Conservation (phyloP, 2,797 vertebrate species). For the Enteromius unitaeniatus region DNA sequence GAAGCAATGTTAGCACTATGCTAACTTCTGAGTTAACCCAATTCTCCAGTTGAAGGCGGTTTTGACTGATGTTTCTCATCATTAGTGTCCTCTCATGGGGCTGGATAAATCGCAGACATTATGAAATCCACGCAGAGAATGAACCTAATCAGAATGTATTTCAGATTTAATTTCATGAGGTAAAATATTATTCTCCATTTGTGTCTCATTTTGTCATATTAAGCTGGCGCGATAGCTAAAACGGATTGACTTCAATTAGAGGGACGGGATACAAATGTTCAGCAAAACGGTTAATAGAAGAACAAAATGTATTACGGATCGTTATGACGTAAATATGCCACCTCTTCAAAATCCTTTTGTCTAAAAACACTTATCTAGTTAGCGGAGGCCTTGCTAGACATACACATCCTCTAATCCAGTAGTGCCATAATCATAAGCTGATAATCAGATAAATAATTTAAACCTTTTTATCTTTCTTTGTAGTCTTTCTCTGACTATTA, state of each 20-base stretch:
- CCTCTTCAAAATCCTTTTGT: slow-evolving; percentile 42
- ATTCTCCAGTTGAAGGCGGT: slow-evolving; percentile 58
- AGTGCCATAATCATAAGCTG: background rate
- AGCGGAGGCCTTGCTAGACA: background rate
- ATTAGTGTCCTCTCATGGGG: slow-evolving; percentile 69
- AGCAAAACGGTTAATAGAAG: slow-evolving; percentile 57
- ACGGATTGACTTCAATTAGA: slow-evolving; percentile 67
- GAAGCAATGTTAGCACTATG: slow-evolving; percentile 40
- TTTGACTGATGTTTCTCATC: slow-evolving; percentile 77
- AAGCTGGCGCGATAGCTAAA: slow-evolving; percentile 70
- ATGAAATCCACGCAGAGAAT: slow-evolving; percentile 71
- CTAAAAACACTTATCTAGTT: slow-evolving; percentile 38
- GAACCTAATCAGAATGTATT: slow-evolving; percentile 77
- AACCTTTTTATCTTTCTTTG: background rate
- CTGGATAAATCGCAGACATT: slow-evolving; percentile 73
- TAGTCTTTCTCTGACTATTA: background rate
- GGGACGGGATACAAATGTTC: slow-evolving; percentile 56
- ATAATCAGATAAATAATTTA: background rate
- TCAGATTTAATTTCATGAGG: slow-evolving; percentile 76
- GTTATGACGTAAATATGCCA: slow-evolving; percentile 52
- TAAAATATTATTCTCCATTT: slow-evolving; percentile 78
- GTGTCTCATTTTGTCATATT: slow-evolving; percentile 75
- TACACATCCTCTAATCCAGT: background rate
- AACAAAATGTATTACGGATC: slow-evolving; percentile 56
- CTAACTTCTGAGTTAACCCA: slow-evolving; percentile 57